Evolutionary conservation across 2,888 invertebrate genomes (phyloP), one percentile per base, ranked within the genome.

Genomic region (Brachyptera putata): DNA sequence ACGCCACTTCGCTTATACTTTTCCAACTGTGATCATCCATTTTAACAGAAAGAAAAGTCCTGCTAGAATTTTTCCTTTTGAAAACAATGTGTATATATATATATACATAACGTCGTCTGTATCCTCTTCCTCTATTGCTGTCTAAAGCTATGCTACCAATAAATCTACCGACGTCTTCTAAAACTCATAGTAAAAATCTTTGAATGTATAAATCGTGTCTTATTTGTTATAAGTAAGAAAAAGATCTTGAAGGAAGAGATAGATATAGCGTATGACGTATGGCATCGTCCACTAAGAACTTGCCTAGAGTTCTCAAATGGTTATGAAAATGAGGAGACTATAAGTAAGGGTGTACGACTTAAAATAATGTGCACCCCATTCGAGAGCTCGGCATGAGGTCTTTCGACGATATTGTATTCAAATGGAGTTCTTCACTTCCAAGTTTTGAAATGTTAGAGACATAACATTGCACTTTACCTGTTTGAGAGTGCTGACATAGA

Each of bases 71-170:
- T 48, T 34, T 56, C 56, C 60, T 48, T 48, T 62, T 57, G 58
- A 61, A 63, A 63, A 63, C 63, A 63, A 63, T 63, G 63, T 61
- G 58, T 60, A 57, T 55, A 59, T 48, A 58, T 61, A 58, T 60
- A 57, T 55, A 59, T 48, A 58, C 43, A 43, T 56, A 56, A 13
- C n/a, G n/a, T n/a, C n/a, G n/a, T n/a, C n/a, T n/a, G n/a, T n/a
- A 18, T 16, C 34, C 53, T 34, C 30, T 36, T 53, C 18, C 18
- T 9, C 13, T 36, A n/a, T 13, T 18, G 50, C 4, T 18, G 1
- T 11, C 14, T n/a, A 53, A 36, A 53, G 53, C 36, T 53, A 53
- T 53, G 36, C 14, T 3, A 1, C 18, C 36, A 3, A 53, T 53
- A 53, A 53, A 53, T 53, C 53, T 53, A 34, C 18, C 53, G 21